These are phyloP conservation scores for Hydrolagus colliei DNA, from an alignment of 2,797 vertebrate species.

Conservation along the genomic window DNA sequence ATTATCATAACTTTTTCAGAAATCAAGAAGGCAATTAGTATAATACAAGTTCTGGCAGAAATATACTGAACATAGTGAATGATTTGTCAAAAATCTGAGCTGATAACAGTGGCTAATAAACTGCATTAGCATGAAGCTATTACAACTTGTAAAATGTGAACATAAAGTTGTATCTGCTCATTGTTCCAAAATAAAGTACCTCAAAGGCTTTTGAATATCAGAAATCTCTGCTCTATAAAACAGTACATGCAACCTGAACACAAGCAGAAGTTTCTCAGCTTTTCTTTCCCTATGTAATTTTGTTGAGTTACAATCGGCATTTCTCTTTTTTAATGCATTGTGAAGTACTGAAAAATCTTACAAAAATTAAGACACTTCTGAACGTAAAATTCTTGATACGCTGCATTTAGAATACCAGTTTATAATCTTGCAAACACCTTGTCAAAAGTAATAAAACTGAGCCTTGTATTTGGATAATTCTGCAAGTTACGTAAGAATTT, in stretches of 20 bases:
- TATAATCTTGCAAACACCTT: background rate
- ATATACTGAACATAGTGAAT: background rate
- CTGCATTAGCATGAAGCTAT: background rate
- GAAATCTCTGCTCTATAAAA: background rate
- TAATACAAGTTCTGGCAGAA: background rate
- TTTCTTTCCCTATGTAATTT: background rate
- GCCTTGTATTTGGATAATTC: background rate
- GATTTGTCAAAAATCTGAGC: background rate
- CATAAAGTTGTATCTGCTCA: background rate
- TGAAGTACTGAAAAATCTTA: background rate
- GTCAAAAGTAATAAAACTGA: background rate
- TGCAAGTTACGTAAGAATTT: background rate
- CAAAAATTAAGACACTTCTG: background rate
- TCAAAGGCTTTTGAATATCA: background rate
- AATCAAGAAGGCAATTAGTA: background rate
- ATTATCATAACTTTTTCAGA: background rate
- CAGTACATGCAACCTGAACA: background rate
- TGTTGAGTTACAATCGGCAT: background rate
- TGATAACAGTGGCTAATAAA: constrained; percentile 10
- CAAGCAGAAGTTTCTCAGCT: background rate
- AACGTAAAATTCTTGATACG: background rate
- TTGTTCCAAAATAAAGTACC: background rate
- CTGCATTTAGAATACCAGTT: background rate
- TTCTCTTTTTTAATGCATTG: background rate
- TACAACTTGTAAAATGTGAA: constrained; percentile 22